These are phyloP conservation scores for Chymomyza procnemis DNA, from an alignment of 2,888 invertebrate genomes.

Conservation along the genomic window DNA sequence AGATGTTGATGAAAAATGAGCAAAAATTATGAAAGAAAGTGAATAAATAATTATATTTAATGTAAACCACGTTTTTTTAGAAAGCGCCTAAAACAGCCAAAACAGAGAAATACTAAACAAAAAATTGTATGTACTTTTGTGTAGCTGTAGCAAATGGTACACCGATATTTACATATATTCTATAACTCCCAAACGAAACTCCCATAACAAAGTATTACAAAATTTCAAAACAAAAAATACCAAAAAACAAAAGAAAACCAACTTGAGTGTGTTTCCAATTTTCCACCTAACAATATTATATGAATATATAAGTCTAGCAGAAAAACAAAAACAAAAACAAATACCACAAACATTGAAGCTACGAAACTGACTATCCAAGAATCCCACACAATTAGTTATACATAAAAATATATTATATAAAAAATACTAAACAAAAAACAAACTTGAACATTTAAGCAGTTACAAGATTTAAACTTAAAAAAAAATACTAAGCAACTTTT, in stretches of 20 bases:
- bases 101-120: not conserved
- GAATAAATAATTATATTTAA: not conserved
- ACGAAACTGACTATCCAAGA: not conserved
- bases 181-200: not conserved
- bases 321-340: conserved; percentile 18
- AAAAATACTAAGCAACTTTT: conserved; percentile 5
- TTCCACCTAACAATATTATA: conserved; percentile 61
- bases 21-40: not conserved
- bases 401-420: conserved; percentile 1
- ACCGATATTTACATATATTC: conserved; percentile 1
- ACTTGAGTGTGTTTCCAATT: conserved; percentile 59
- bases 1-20: conserved; percentile 33
- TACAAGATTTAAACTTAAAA: conserved; percentile 10
- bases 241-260: conserved; percentile 21
- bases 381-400: not conserved
- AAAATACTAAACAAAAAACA: conserved; percentile 5
- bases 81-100: not conserved
- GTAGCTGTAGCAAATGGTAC: conserved; percentile 1
- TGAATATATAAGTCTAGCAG: conserved; percentile 16
- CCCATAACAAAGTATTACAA: conserved; percentile 11
- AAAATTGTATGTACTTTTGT: not conserved
- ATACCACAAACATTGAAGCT: not conserved
- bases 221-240: conserved; percentile 23
- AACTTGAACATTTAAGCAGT: not conserved
- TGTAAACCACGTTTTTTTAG: not conserved